phyloP scores from a whole-genome alignment of 1,140 invertebrate genomes.

The Aphidius ervi region DNA sequence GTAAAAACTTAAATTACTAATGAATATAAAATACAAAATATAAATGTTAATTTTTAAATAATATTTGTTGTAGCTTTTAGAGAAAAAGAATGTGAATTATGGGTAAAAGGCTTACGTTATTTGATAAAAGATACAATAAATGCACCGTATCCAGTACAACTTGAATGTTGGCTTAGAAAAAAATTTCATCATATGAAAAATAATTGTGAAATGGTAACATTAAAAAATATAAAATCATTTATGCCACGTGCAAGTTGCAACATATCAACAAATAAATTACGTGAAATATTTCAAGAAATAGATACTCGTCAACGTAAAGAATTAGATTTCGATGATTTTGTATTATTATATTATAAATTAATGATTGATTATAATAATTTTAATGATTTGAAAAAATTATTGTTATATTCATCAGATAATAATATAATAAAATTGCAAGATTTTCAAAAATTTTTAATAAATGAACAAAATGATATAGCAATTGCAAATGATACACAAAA shows the following conservation, averaged over 20 bases:
- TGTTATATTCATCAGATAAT: constrained; percentile 61
- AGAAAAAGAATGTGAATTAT: constrained; percentile 82
- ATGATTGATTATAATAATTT: constrained; percentile 74
- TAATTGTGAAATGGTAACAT: constrained; percentile 70
- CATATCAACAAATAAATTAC: constrained; percentile 77
- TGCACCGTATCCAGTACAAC: constrained; percentile 79
- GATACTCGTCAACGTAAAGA: constrained; percentile 74
- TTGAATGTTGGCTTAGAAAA: constrained; percentile 87
- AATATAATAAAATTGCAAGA: constrained; percentile 70
- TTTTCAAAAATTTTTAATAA: constrained; percentile 73
- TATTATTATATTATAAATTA: constrained; percentile 78
- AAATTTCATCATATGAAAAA: constrained; percentile 92
- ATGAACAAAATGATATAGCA: constrained; percentile 73
- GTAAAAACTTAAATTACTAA: constrained; percentile 51
- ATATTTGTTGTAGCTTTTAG: constrained; percentile 62
- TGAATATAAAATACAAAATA: constrained; percentile 18
- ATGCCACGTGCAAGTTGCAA: constrained; percentile 87
- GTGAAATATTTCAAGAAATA: constrained; percentile 80
- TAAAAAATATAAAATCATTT: constrained; percentile 91
- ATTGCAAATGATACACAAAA: constrained; percentile 58
- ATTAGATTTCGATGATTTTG: constrained; percentile 89
- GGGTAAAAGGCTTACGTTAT: constrained; percentile 77
- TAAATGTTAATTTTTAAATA: constrained; percentile 28
- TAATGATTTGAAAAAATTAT: constrained; percentile 58
- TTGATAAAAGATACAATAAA: constrained; percentile 75